Base-by-base conservation (phyloP, 2,888 invertebrate genomes). In the Caenorhabditis becei region DNA sequence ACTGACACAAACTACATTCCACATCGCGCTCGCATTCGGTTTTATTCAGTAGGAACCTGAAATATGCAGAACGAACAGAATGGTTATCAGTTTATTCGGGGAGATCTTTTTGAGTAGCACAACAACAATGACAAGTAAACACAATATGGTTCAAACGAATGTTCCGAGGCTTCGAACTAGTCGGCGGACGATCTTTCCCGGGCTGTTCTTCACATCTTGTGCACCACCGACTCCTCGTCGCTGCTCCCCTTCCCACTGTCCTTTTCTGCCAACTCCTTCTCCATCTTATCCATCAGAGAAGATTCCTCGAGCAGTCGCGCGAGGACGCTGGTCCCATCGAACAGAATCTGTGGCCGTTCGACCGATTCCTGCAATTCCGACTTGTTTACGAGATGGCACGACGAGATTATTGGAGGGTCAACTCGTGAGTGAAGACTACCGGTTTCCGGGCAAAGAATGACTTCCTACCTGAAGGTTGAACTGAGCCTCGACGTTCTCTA, bases 201-300 rank as follows among this genome's bases (percentile, higher is more conserved):
- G 44, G 41, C 4, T n/a, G n/a, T n/a, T n/a, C n/a, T 62, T 56
- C 35, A 72, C 72, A 75, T 49, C 28, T 75, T 75, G 59, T 75
- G 75, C 51, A 61, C 66, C 10, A 66, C 74, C 26, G 71, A 62
- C 51, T 69, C 67, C 23, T 77, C 77, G 32, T 77, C 81, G 4
- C 56, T 67, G 37, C 67, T 72, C 14, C 81, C 77, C 47, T 81
- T 77, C 28, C 81, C 81, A 37, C 81, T 81, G 62, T 81, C 81
- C 14, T 51, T 70, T 18, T 69, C 63, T 16, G 66, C 66, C 26
- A 24, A 32, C 32, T 56, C 35, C 37, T 67, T 49, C 18, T 79
- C 56, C 54, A 61, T 56, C 67, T 61, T 26, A 26, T 77, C 67
- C 8, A 62, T 58, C 20, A 32, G 28, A 28, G 53, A 53, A n/a